Evolutionary conservation across 2,113 vertebrate species (phyloP).

Genomic region (Tenrec ecaudatus): DNA sequence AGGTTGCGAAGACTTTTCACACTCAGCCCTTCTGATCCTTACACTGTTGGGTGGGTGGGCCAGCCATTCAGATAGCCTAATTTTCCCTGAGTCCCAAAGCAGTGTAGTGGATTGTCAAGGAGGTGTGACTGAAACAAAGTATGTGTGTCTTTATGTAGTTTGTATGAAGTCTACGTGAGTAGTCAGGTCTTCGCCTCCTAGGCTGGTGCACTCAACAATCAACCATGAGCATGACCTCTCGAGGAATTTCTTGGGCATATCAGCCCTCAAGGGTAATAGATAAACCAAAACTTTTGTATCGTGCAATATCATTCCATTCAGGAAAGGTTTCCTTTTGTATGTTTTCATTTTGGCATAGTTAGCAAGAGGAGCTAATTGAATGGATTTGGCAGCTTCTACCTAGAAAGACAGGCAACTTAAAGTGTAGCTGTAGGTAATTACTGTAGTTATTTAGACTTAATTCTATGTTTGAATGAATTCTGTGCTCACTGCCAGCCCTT

Average conservation of each 20-base stretch:
- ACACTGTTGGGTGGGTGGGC: no score
- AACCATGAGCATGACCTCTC: neutral
- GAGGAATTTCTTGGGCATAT: slow-evolving; percentile 48
- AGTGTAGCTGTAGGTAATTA: slow-evolving; percentile 59
- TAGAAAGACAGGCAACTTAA: slow-evolving; percentile 56
- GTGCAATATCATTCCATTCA: slow-evolving; percentile 50
- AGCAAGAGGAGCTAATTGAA: slow-evolving; percentile 46
- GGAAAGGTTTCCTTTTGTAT: slow-evolving; percentile 62
- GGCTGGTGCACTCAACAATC: neutral
- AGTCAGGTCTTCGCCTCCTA: neutral
- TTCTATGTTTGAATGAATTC: slow-evolving; percentile 69
- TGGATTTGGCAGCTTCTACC: slow-evolving; percentile 64
- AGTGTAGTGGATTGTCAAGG: neutral
- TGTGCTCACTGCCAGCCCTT: slow-evolving; percentile 54
- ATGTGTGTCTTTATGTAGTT: no score
- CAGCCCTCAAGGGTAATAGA: slow-evolving; percentile 39
- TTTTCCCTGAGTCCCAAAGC: slow-evolving; percentile 41
- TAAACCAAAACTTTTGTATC: slow-evolving; percentile 55
- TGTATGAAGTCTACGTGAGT: neutral
- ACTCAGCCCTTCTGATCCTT: neutral
- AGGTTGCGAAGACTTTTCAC: neutral
- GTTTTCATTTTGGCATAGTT: slow-evolving; percentile 63
- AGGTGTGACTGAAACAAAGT: neutral
- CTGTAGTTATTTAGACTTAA: slow-evolving; percentile 68
- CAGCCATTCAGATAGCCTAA: no score